These are phyloP conservation scores for Panzeria rudis DNA, from an alignment of 2,888 invertebrate species.

Conservation along the genomic window DNA sequence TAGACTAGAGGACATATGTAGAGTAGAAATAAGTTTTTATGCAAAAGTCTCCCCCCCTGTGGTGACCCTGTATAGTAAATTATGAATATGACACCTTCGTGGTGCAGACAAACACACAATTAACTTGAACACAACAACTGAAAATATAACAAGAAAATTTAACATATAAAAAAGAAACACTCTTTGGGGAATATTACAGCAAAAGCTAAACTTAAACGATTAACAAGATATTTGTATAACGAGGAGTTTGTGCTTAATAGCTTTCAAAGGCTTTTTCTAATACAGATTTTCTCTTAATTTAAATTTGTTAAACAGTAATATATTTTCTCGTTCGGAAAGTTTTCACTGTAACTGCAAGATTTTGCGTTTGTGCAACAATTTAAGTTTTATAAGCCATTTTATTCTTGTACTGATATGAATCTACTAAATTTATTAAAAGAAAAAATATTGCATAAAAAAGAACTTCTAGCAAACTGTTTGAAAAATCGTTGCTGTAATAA, in stretches of 20 bases:
- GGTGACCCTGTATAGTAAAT: slow-evolving; percentile 82
- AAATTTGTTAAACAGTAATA: background rate
- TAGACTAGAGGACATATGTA: slow-evolving; percentile 63
- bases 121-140: slow-evolving; percentile 73
- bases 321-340: background rate
- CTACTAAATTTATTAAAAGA: slow-evolving; percentile 57
- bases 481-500: slow-evolving; percentile 33
- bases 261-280: too few species aligned
- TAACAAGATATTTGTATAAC: background rate
- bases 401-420: slow-evolving; percentile 51
- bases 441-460: slow-evolving; percentile 45
- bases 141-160: slow-evolving; percentile 45
- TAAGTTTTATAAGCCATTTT: slow-evolving; percentile 48
- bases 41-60: slow-evolving; percentile 76
- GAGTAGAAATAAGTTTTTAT: slow-evolving; percentile 66
- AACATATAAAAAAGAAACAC: slow-evolving; percentile 7
- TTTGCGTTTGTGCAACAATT: slow-evolving; percentile 52
- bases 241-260: background rate
- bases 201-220: background rate
- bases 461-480: slow-evolving; percentile 47
- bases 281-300: background rate
- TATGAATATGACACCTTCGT: slow-evolving; percentile 82
- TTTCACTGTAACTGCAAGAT: slow-evolving; percentile 21
- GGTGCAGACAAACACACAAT: slow-evolving; percentile 73
- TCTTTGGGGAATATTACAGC: slow-evolving; percentile 18